Evolutionary conservation across 1,140 invertebrate genomes (phyloP).

Genomic region (Lamellibrachia luymesi): DNA sequence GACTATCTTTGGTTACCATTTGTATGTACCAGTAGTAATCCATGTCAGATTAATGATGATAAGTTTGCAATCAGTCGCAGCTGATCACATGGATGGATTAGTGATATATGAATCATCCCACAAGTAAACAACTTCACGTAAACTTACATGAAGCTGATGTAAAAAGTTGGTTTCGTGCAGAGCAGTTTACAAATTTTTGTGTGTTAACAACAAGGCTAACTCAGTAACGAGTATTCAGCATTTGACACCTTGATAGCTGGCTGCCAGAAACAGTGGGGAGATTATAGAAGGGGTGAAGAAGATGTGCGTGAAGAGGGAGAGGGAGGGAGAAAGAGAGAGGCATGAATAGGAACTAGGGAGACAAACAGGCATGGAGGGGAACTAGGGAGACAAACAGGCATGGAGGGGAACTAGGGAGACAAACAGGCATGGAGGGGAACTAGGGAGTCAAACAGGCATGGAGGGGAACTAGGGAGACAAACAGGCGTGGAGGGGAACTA

Average conservation of each 20-base stretch:
- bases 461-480: no score
- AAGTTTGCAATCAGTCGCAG: neutral
- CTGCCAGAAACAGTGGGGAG: no score
- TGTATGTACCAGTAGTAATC: neutral
- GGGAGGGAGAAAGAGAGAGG: neutral
- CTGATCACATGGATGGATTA: neutral
- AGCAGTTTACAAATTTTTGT: no score
- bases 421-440: no score
- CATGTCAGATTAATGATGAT: neutral
- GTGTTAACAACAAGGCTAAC: no score
- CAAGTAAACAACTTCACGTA: neutral
- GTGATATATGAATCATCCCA: neutral
- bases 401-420: neutral
- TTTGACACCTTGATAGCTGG: no score
- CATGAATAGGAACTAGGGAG: neutral
- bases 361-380: neutral
- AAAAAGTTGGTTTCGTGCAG: no score
- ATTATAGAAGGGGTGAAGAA: no score
- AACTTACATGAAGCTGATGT: neutral
- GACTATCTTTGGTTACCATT: neutral
- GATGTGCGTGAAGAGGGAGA: neutral
- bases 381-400: neutral
- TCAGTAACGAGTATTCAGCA: no score
- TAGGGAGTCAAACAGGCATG: no score
- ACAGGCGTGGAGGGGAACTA: no score